A percentile compares a stretch with the other conserved stretches of the same genome.
Evolutionary conservation across 2,888 invertebrate species (phyloP).

Genomic region (Thecocarcelia acutangulata): DNA sequence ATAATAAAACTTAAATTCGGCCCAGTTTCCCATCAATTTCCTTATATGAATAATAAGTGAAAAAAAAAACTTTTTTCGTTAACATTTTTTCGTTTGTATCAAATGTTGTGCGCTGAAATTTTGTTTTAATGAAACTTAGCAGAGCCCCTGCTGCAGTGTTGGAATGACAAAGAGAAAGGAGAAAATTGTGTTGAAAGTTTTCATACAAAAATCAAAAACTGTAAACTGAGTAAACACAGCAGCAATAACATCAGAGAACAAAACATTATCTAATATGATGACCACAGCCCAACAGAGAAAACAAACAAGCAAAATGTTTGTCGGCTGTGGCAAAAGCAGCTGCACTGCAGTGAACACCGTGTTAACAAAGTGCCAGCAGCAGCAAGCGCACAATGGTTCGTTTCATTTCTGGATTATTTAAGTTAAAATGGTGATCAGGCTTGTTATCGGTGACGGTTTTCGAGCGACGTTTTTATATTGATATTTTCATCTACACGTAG

Average conservation of each 20-base stretch:
- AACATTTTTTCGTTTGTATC: background rate
- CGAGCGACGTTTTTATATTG: too few species aligned
- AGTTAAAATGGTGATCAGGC: too few species aligned
- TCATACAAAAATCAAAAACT: constrained; percentile 22
- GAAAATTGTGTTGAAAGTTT: constrained; percentile 1
- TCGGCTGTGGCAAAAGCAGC: background rate
- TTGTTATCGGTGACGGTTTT: too few species aligned
- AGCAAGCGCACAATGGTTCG: constrained; percentile 6
- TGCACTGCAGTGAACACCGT: background rate
- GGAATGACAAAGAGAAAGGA: background rate
- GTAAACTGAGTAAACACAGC: constrained; percentile 46
- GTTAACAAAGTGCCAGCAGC: constrained; percentile 4
- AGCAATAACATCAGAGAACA: constrained; percentile 18
- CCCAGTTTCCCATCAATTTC: background rate
- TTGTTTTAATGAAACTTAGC: background rate
- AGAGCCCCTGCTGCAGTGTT: background rate
- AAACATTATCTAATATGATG: constrained; percentile 45
- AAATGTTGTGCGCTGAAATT: constrained; percentile 1
- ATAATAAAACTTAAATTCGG: constrained; percentile 7
- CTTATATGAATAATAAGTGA: background rate
- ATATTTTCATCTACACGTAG: too few species aligned
- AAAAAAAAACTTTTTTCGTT: background rate
- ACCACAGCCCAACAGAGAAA: constrained; percentile 39
- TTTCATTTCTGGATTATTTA: too few species aligned
- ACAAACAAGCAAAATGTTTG: background rate